Conservation (phyloP, 23 tunicate genomes). For the Styela plicata region DNA sequence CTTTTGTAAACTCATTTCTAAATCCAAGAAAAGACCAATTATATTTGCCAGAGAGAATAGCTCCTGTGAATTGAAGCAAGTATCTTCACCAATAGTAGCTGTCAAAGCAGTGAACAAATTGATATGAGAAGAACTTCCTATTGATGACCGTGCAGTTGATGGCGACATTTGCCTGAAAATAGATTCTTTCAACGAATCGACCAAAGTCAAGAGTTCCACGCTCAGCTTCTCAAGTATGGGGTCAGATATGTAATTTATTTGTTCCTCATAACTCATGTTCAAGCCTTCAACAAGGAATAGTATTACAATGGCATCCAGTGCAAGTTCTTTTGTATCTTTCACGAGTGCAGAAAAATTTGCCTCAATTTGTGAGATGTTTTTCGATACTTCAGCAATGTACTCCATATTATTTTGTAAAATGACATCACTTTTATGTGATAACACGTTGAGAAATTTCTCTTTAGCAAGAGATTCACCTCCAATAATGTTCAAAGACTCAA, state of each 20-base stretch:
- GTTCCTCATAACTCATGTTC: conserved; percentile 5
- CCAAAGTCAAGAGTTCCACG: conserved; percentile 45
- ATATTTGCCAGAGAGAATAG: conserved; percentile 7
- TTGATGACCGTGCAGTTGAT: background rate
- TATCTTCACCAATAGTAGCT: background rate
- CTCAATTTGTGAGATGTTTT: background rate
- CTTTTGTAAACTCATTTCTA: conserved; percentile 30
- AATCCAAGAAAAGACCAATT: conserved; percentile 15
- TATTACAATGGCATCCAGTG: background rate
- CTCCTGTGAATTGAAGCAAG: background rate
- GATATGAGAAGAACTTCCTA: background rate
- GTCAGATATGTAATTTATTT: conserved; percentile 36
- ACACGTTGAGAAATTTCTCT: background rate
- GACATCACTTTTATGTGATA: background rate
- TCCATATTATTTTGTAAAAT: conserved; percentile 23
- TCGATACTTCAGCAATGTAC: background rate
- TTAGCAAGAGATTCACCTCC: conserved; percentile 6
- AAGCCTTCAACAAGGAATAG: conserved; percentile 15
- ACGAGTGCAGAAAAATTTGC: background rate
- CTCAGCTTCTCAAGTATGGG: conserved; percentile 60
- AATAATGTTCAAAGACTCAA: conserved; percentile 4
- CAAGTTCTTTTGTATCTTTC: background rate
- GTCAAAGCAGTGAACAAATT: background rate
- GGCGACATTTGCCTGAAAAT: background rate
- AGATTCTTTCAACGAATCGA: conserved; percentile 35